Base-by-base conservation (phyloP, 2,888 invertebrate genomes). In the Lepidochrysops patricia region DNA sequence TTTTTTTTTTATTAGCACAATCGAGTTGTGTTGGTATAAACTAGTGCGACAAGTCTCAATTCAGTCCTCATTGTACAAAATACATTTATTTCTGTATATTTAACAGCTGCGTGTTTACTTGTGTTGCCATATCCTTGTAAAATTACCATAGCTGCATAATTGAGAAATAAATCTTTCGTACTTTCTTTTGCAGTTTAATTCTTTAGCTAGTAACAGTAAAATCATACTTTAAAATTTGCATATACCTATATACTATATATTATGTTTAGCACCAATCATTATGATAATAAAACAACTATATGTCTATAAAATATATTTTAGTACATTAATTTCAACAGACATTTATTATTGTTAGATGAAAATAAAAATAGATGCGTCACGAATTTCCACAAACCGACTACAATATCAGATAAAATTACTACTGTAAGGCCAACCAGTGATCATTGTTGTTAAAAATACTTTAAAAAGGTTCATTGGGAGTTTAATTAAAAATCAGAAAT, bases 301-400 rank as follows among this genome's bases (percentile, higher is more conserved):
- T 82, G 75, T 85, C 83, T 86, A 86, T 76, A 87, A 88, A 88
- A 88, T 86, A 88, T 85, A 86, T 79, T 87, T 87, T 82, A 84
- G 80, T 87, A 88, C 85, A 83, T 82, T 79, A 81, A 86, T 79
- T 79, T 79, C 82, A 87, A 87, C 85, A 84, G 81, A 85, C 87
- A 81, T 80, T 75, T 77, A 82, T 73, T 74, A 76, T 75, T 76
- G 79, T 81, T 81, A 80, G 76, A 77, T 74, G 73, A 76, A 67
- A 79, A 72, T 75, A 75, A 73, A 74, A 71, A 75, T 74, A 68
- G 73, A 68, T 70, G 70, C 66, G 66, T 67, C 68, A 72, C 70
- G 71, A 71, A 69, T 69, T 68, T 70, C 68, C 54, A 68, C 67
- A 66, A 74, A 66, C 73, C 72, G 69, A 72, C 75, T 76, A 76